Evolutionary conservation across 2,888 invertebrate species (phyloP), one percentile per base, ranked within the genome.

Genomic region (Acrobasis repandana): DNA sequence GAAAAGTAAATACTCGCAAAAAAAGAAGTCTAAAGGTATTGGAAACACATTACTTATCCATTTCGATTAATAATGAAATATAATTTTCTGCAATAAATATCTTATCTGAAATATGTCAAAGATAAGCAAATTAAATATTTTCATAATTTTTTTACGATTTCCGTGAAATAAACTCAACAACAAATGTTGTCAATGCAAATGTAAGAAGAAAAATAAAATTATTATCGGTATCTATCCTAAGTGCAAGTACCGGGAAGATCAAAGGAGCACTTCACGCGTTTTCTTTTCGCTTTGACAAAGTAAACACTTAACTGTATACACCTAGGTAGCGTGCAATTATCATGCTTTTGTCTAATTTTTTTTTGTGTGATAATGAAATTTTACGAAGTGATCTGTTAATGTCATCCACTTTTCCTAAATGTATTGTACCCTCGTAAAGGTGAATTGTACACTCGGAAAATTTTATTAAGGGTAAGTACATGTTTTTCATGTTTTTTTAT

Each of bases 261-360:
- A 77, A 76, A 75, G 72, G 75, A 72, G 66, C 75, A 74, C 74
- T 76, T 70, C 66, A 66, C 62, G 58, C 43, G 60, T 56, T 60
- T 56, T 57, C 58, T 60, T 54, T 51, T 61, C 56, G 58, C 56
- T 58, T 64, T 60, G 60, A 61, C 38, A 54, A 38, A 38, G 18
- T 38, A 52, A 36, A 15, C 34, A 36, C 15, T 9, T 16, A 36
- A 28, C 4, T 34, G 1, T 36, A 34, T 8, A 38, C 38, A 38
- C 14, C 38, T 43, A n/a, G 14, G 3, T 9, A 43, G 2, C 38
- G 11, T 6, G 14, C n/a, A 43, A n/a, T 43, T 43, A 43, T 38
- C 11, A 14, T 38, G 36, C 9, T 10, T 38, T 38, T 38, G 20
- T 20, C 20, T 20, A 3, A 20, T 4, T 20, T 20, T 3, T 2